A percentile compares a stretch with the other conserved stretches of the same genome.
phyloP scores from a whole-genome alignment of 2,888 invertebrate genomes.

The Rhagium mordax region DNA sequence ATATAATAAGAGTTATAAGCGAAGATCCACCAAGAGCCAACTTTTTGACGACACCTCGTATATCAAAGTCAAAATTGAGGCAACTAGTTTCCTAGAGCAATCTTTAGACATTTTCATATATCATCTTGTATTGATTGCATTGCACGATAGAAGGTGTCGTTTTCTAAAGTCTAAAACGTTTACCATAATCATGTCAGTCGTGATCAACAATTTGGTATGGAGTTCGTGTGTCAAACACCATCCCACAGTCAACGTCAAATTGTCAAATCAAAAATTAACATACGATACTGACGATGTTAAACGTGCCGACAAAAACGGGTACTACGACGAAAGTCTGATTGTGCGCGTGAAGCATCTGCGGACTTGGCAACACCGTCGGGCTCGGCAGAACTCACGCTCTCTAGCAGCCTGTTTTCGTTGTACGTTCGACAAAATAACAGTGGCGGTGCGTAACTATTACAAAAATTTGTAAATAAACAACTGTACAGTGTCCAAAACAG shows the following conservation, averaged over 20 bases:
- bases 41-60: conserved; percentile 12
- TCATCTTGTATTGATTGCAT: not conserved
- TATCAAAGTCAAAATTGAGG: not conserved
- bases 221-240: conserved; percentile 15
- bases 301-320: conserved; percentile 44
- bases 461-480: conserved; percentile 14
- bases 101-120: not conserved
- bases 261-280: conserved; percentile 46
- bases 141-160: not conserved
- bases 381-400: conserved; percentile 39
- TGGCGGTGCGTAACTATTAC: conserved; percentile 36
- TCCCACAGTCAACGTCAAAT: conserved; percentile 19
- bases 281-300: conserved; percentile 49
- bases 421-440: conserved; percentile 38
- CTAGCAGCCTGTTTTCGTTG: conserved; percentile 39
- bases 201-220: conserved; percentile 19
- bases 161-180: not conserved
- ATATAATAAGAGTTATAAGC: not conserved
- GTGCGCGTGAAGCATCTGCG: conserved; percentile 39
- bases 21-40: not conserved
- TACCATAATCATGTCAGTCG: not conserved
- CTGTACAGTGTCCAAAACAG: not conserved
- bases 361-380: conserved; percentile 41
- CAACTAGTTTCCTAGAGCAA: not conserved
- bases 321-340: conserved; percentile 47